phyloP scores from a whole-genome alignment of 2,113 vertebrate genomes.

The Solenodon paradoxus region DNA sequence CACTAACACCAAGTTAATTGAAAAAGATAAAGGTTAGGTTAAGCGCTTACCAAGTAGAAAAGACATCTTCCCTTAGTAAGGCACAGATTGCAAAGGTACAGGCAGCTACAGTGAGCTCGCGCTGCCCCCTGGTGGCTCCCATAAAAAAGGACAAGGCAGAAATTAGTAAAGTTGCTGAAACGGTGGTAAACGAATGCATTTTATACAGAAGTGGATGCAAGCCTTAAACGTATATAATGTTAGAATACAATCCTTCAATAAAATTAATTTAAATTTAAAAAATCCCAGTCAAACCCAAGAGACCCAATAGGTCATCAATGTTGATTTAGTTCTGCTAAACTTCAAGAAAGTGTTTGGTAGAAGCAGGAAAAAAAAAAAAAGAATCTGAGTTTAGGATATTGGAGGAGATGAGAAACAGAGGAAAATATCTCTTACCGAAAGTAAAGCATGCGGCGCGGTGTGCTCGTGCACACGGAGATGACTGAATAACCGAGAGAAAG shows the following conservation, averaged over 20 bases:
- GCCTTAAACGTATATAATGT: too few species aligned
- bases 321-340: not conserved
- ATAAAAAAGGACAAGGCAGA: not conserved
- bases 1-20: not conserved
- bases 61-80: not conserved
- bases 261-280: too few species aligned
- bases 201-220: too few species aligned
- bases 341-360: not conserved
- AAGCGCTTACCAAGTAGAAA: not conserved
- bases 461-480: not conserved
- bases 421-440: not conserved
- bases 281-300: not conserved
- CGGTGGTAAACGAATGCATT: too few species aligned
- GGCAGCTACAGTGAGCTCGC: not conserved
- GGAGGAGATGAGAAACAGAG: not conserved
- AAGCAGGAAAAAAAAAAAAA: not conserved
- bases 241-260: too few species aligned
- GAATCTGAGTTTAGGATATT: too few species aligned
- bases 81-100: not conserved
- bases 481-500: not conserved
- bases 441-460: not conserved
- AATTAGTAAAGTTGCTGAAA: too few species aligned
- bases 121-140: conserved; percentile 44
- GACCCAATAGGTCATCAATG: not conserved
- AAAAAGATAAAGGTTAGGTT: not conserved